phyloP scores from a whole-genome alignment of 2,797 vertebrate species.

The Gobio occitaniae region DNA sequence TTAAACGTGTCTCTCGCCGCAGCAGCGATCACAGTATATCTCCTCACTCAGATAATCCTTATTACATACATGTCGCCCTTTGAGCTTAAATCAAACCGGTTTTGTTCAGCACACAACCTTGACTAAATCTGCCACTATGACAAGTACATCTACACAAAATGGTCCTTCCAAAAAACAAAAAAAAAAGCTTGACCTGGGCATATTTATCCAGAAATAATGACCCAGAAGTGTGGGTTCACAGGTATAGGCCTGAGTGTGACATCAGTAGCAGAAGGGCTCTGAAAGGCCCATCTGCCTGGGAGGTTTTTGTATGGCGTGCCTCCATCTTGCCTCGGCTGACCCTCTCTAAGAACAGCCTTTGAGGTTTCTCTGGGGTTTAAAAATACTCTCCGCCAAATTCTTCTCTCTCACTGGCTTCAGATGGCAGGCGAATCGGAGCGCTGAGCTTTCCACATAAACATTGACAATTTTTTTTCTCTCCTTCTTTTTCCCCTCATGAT shows the following conservation, averaged over 20 bases:
- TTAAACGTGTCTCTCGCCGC: slow-evolving; percentile 68
- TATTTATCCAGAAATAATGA: not conserved
- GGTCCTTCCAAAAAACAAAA: not conserved
- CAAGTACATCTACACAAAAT: not conserved
- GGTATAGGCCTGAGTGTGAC: slow-evolving; percentile 18
- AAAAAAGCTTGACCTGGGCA: not conserved
- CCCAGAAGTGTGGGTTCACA: slow-evolving; percentile 13
- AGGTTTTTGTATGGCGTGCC: slow-evolving; percentile 59
- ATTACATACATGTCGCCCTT: slow-evolving; percentile 41
- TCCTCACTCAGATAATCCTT: slow-evolving; percentile 71
- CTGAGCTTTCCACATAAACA: slow-evolving; percentile 67
- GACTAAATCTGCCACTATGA: not conserved
- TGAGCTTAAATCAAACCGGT: slow-evolving; percentile 24
- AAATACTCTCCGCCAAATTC: slow-evolving; percentile 79
- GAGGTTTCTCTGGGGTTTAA: slow-evolving; percentile 80
- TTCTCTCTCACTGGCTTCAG: slow-evolving; percentile 66
- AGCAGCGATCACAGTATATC: slow-evolving; percentile 69
- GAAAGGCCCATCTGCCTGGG: slow-evolving; percentile 44
- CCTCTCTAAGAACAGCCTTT: slow-evolving; percentile 81
- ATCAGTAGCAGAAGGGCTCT: slow-evolving; percentile 19
- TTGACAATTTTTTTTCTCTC: slow-evolving; percentile 62
- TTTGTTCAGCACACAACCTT: slow-evolving; percentile 8
- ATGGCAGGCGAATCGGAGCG: slow-evolving; percentile 70
- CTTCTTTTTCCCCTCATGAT: slow-evolving; percentile 54
- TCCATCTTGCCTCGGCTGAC: slow-evolving; percentile 88